Evolutionary conservation across 2,113 vertebrate species (phyloP).

Genomic region (Ramphastos sulfuratus): DNA sequence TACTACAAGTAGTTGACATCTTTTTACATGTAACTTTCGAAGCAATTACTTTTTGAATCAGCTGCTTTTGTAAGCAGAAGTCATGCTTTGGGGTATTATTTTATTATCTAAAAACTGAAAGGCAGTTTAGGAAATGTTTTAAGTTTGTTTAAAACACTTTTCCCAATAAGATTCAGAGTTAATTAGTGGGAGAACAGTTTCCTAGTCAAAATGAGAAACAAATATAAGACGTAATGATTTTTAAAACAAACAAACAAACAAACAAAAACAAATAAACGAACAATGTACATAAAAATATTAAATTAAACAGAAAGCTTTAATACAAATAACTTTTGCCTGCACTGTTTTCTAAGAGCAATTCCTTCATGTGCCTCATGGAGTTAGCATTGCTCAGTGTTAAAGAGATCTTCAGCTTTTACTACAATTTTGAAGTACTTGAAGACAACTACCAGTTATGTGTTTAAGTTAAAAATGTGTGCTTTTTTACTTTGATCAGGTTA

Average conservation of each 20-base stretch:
- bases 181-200: not conserved
- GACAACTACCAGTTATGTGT: not conserved
- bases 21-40: not conserved
- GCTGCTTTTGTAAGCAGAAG: not conserved
- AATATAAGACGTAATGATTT: not conserved
- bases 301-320: not conserved
- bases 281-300: not conserved
- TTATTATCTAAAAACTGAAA: not conserved
- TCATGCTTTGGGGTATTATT: not conserved
- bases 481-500: not conserved
- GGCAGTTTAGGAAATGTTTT: not conserved
- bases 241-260: not conserved
- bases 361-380: not conserved
- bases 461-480: not conserved
- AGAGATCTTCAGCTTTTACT: not conserved
- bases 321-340: not conserved
- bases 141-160: not conserved
- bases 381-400: not conserved
- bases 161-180: not conserved
- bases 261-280: too few species aligned
- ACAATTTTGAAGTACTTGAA: not conserved
- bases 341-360: not conserved
- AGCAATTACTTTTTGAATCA: not conserved
- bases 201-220: not conserved
- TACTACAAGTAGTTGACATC: not conserved